Conservation (phyloP, 2,888 invertebrate genomes). For the Polyommatus icarus region DNA sequence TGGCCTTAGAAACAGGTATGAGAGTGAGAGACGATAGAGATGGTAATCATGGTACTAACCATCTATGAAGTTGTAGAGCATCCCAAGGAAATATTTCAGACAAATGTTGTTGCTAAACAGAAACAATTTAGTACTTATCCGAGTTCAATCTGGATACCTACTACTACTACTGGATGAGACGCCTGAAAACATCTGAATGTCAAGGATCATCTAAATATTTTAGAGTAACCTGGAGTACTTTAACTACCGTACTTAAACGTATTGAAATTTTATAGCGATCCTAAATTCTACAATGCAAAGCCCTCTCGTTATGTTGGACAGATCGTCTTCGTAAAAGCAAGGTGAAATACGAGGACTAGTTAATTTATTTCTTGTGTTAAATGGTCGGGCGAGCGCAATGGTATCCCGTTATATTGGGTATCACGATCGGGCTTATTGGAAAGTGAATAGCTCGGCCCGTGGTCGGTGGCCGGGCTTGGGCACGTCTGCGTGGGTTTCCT, state of each 20-base stretch:
- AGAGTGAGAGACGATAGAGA: too few relatives aligned
- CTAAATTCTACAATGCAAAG: neutral
- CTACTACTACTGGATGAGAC: too few relatives aligned
- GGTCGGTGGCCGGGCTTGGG: constrained; percentile 51
- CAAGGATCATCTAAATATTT: too few relatives aligned
- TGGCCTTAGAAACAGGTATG: neutral
- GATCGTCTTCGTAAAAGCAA: neutral
- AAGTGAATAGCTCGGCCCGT: constrained; percentile 69
- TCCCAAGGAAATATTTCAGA: too few relatives aligned
- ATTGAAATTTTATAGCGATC: neutral
- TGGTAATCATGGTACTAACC: too few relatives aligned
- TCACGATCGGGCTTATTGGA: constrained; percentile 74
- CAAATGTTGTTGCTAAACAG: too few relatives aligned
- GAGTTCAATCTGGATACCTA: too few relatives aligned
- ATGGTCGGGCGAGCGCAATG: constrained; percentile 60
- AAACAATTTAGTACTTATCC: too few relatives aligned
- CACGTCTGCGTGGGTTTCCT: constrained; percentile 48
- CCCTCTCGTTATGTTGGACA: neutral
- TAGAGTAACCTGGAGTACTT: neutral
- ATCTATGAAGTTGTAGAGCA: too few relatives aligned
- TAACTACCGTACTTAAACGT: neutral
- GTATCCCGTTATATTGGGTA: constrained; percentile 73
- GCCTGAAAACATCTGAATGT: too few relatives aligned
- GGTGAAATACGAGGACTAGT: constrained; percentile 33
- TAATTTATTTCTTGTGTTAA: constrained; percentile 49